phyloP scores from a whole-genome alignment of 2,113 vertebrate genomes.

The Hymenochirus boettgeri region DNA sequence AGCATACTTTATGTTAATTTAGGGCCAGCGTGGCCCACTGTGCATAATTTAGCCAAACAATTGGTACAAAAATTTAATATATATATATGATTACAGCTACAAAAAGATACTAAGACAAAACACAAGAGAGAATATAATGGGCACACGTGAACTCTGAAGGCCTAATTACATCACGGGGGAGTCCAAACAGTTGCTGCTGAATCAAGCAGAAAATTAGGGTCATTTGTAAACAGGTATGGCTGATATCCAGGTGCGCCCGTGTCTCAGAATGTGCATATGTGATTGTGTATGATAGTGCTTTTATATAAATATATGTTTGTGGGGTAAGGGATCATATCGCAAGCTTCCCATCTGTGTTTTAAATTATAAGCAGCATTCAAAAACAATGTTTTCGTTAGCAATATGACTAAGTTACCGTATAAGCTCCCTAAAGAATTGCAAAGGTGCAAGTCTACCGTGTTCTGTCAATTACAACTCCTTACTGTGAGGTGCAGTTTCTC shows the following conservation, averaged over 20 bases:
- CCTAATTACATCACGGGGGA: conserved; percentile 97
- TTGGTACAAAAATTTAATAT: conserved; percentile 80
- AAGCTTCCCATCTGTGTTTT: conserved; percentile 51
- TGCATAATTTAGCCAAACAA: conserved; percentile 91
- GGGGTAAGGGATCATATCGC: conserved; percentile 47
- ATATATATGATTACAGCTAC: conserved; percentile 90
- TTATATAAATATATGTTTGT: conserved; percentile 16
- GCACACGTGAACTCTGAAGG: conserved; percentile 89
- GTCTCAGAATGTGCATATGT: conserved; percentile 65
- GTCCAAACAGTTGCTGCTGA: conserved; percentile 88
- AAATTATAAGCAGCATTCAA: conserved; percentile 17
- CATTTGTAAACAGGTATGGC: conserved; percentile 97
- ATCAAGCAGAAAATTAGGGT: conserved; percentile 94
- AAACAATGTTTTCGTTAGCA: conserved; percentile 40
- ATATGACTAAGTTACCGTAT: conserved; percentile 11
- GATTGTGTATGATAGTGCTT: background rate
- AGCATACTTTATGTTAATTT: conserved; percentile 82
- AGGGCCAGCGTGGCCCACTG: conserved; percentile 78
- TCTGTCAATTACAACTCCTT: background rate
- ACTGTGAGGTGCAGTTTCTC: background rate
- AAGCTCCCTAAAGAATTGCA: background rate
- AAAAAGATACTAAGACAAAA: conserved; percentile 68
- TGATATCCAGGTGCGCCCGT: conserved; percentile 83
- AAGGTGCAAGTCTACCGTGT: background rate
- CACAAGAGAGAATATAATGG: conserved; percentile 86